Evolutionary conservation across 2,797 vertebrate species (phyloP).

Genomic region (Silurus aristotelis): DNA sequence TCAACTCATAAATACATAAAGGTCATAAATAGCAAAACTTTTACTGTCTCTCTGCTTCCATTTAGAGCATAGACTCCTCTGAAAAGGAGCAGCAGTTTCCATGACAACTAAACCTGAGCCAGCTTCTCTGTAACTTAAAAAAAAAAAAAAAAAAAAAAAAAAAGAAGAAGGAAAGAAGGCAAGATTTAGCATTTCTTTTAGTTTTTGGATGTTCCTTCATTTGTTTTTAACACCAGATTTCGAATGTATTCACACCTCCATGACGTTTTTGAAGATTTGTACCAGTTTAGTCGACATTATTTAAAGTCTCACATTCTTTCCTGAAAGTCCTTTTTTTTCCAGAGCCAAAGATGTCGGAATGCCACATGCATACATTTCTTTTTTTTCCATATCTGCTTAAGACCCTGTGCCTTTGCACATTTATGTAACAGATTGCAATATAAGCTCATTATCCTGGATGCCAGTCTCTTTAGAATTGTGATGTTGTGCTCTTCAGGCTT

Average conservation of each 20-base stretch:
- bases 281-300: constrained; percentile 10
- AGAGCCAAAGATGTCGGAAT: constrained; percentile 1
- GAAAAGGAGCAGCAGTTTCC: constrained; percentile 50
- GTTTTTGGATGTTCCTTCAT: constrained; percentile 34
- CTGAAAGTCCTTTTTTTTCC: neutral
- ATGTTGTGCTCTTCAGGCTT: constrained; percentile 50
- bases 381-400: constrained; percentile 7
- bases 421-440: constrained; percentile 57
- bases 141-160: constrained; percentile 23
- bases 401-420: constrained; percentile 38
- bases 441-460: constrained; percentile 57
- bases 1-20: constrained; percentile 58
- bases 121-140: constrained; percentile 43
- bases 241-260: constrained; percentile 1
- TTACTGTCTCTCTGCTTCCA: constrained; percentile 39
- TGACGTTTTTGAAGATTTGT: neutral
- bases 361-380: neutral
- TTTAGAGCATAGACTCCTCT: constrained; percentile 40
- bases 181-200: constrained; percentile 27
- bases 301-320: neutral
- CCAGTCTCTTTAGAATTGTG: constrained; percentile 38
- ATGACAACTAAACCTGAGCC: constrained; percentile 54
- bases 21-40: constrained; percentile 57
- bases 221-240: constrained; percentile 9
- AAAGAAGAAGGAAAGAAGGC: neutral